A percentile compares a stretch with the other conserved stretches of the same genome.
These are phyloP conservation scores for Lipophrys pholis DNA, from an alignment of 2,113 vertebrate species.

Conservation along the genomic window DNA sequence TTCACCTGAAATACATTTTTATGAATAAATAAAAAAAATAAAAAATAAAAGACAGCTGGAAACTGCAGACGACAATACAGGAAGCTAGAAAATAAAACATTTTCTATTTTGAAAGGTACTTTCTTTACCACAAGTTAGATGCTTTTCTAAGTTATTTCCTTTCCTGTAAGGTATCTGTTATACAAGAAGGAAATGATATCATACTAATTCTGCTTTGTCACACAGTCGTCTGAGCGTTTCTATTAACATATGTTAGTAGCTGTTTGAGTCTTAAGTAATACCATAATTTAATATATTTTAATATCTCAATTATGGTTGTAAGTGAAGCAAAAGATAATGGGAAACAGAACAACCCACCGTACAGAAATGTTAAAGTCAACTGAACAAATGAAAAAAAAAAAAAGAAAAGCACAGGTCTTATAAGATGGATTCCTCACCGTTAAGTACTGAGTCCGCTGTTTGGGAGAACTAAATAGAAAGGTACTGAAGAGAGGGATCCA, in stretches of 20 bases:
- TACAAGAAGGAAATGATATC: not conserved
- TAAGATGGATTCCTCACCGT: constrained; percentile 83
- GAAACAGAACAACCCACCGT: too few species aligned
- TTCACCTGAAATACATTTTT: not conserved
- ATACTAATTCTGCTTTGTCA: constrained; percentile 11
- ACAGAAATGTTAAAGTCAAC: too few species aligned
- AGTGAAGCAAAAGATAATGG: too few species aligned
- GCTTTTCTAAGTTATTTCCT: not conserved
- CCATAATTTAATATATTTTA: too few species aligned
- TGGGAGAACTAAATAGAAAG: constrained; percentile 95
- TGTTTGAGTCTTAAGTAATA: too few species aligned
- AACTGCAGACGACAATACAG: not conserved
- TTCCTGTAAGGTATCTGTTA: constrained; percentile 28
- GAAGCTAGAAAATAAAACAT: not conserved
- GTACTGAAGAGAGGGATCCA: constrained; percentile 94
- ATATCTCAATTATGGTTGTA: too few species aligned
- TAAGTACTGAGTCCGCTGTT: constrained; percentile 90
- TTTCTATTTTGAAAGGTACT: constrained; percentile 9
- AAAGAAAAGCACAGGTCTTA: not conserved
- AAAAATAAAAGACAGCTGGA: not conserved
- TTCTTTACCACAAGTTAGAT: constrained; percentile 3
- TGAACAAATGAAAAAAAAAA: not conserved
- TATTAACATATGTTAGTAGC: not conserved
- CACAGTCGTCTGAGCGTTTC: not conserved
- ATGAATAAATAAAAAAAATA: not conserved